Percentiles rank a stretch among this genome's conserved stretches.
These are phyloP conservation scores for Sebastes iracundus DNA, from an alignment of 2,797 vertebrate genomes.

Conservation along the genomic window DNA sequence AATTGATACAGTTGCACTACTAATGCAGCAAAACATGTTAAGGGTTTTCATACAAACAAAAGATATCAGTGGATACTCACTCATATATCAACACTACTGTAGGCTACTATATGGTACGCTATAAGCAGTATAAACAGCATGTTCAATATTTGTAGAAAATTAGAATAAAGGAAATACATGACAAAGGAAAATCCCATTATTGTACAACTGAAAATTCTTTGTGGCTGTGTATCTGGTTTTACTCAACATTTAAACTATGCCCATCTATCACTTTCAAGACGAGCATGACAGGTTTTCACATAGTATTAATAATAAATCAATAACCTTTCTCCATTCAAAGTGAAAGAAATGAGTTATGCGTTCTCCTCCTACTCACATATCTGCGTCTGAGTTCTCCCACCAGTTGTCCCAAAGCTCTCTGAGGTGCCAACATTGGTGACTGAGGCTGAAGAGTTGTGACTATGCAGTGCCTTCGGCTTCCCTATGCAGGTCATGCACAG, in stretches of 20 bases:
- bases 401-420: constrained; percentile 59
- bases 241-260: background rate
- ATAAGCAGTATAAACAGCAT: background rate
- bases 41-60: background rate
- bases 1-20: background rate
- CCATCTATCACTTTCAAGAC: background rate
- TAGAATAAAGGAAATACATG: background rate
- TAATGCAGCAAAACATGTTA: background rate
- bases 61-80: background rate
- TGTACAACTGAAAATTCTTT: background rate
- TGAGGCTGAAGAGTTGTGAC: constrained; percentile 59
- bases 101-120: background rate
- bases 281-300: background rate
- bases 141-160: background rate
- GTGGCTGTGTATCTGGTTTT: background rate
- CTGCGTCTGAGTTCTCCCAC: constrained; percentile 55
- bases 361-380: constrained; percentile 35
- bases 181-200: background rate
- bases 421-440: constrained; percentile 59
- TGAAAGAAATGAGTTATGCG: background rate
- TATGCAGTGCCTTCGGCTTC: constrained; percentile 19
- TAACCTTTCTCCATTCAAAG: background rate
- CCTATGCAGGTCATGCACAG: constrained; percentile 50
- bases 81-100: background rate
- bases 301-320: background rate